Conservation (phyloP, 2,888 invertebrate species). For the Leptura quadrifasciata region DNA sequence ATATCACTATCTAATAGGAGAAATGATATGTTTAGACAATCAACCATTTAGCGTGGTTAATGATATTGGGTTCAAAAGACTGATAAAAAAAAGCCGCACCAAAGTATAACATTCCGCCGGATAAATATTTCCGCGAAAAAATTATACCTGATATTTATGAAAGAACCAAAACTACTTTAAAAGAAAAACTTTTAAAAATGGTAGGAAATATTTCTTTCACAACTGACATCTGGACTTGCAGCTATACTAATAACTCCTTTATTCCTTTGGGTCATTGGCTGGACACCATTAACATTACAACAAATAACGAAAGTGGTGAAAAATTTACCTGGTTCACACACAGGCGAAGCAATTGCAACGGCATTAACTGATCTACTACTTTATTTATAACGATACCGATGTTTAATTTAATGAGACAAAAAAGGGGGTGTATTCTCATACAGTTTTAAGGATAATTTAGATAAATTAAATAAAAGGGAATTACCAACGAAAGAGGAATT, state of each 20-base stretch:
- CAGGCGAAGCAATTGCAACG: too few species aligned
- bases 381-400: too few species aligned
- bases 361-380: too few species aligned
- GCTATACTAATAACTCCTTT: constrained; percentile 27
- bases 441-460: too few species aligned
- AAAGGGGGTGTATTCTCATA: too few species aligned
- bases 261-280: constrained; percentile 21
- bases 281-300: background rate
- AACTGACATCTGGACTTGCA: constrained; percentile 25
- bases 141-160: constrained; percentile 29
- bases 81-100: too few species aligned
- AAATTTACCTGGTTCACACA: too few species aligned
- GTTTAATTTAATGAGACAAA: too few species aligned
- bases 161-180: constrained; percentile 27
- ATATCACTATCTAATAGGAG: constrained; percentile 64
- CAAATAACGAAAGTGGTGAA: constrained; percentile 3
- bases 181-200: constrained; percentile 24
- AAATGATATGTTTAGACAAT: constrained; percentile 67
- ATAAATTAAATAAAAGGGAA: too few species aligned
- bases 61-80: constrained; percentile 54
- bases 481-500: too few species aligned
- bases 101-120: constrained; percentile 24
- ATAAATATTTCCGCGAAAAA: constrained; percentile 23
- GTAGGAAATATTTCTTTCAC: constrained; percentile 17
- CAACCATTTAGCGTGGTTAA: constrained; percentile 63